A percentile compares a stretch with the other conserved stretches of the same genome.
These are phyloP conservation scores for Brachyrhaphis roseni DNA, from an alignment of 2,797 vertebrate species.

Conservation along the genomic window DNA sequence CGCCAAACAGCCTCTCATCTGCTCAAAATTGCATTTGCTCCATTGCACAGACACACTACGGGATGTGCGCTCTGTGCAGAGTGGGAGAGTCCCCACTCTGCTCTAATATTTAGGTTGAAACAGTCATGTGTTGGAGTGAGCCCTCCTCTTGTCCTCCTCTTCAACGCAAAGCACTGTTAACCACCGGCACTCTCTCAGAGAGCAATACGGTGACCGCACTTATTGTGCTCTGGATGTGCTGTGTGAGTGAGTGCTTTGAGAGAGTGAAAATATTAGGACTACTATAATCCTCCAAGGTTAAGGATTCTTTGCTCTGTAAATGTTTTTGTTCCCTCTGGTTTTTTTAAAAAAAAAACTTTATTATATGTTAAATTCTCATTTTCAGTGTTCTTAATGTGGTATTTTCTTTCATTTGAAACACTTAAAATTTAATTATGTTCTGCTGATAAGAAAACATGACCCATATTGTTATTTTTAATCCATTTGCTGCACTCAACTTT, in stretches of 20 bases:
- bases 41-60: conserved; percentile 42
- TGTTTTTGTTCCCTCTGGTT: background rate
- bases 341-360: background rate
- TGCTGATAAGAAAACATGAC: background rate
- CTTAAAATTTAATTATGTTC: background rate
- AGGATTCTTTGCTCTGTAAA: background rate
- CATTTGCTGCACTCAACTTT: background rate
- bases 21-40: conserved; percentile 73
- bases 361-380: background rate
- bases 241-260: conserved; percentile 18
- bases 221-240: conserved; percentile 46
- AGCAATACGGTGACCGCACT: conserved; percentile 68
- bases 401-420: background rate
- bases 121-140: conserved; percentile 76
- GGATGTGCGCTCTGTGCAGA: conserved; percentile 33
- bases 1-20: conserved; percentile 77
- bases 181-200: conserved; percentile 70
- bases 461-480: background rate
- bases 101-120: conserved; percentile 79
- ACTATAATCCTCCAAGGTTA: conserved; percentile 37
- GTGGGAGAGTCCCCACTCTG: conserved; percentile 59
- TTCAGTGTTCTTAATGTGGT: background rate
- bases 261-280: conserved; percentile 54
- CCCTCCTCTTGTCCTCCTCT: conserved; percentile 81
- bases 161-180: conserved; percentile 76